Evolutionary conservation across 2,888 invertebrate species (phyloP).

Genomic region (Ctenicera cuprea): DNA sequence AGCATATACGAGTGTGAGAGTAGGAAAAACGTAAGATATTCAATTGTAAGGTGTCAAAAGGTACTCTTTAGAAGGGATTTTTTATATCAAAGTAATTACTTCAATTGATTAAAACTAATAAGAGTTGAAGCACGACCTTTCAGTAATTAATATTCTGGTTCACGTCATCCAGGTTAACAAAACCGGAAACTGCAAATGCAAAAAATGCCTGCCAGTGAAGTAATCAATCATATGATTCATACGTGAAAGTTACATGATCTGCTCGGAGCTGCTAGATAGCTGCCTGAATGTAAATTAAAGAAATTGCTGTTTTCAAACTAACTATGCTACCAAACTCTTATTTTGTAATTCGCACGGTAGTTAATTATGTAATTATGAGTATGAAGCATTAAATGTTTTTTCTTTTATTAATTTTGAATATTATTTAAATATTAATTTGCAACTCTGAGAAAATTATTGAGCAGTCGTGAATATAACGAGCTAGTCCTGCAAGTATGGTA

Average conservation of each 20-base stretch:
- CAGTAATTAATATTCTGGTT: too few relatives aligned
- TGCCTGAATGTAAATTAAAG: constrained; percentile 11
- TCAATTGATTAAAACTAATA: too few relatives aligned
- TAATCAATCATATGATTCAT: too few relatives aligned
- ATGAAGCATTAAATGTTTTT: background rate
- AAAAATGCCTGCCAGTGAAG: too few relatives aligned
- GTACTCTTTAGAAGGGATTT: too few relatives aligned
- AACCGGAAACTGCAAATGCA: constrained; percentile 3
- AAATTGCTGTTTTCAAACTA: background rate
- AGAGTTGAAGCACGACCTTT: too few relatives aligned
- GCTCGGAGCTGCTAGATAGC: background rate
- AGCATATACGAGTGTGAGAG: too few relatives aligned
- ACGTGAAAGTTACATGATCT: constrained; percentile 19
- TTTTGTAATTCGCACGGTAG: background rate
- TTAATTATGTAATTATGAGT: background rate
- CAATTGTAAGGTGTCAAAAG: too few relatives aligned
- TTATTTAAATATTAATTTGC: constrained; percentile 19
- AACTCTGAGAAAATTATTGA: background rate
- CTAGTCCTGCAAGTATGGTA: constrained; percentile 17
- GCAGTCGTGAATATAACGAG: background rate
- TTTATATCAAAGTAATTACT: too few relatives aligned
- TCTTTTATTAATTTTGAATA: constrained; percentile 2
- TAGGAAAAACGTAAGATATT: too few relatives aligned
- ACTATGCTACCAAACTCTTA: constrained; percentile 8
- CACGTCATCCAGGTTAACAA: too few relatives aligned